Percentiles rank a stretch among this genome's conserved stretches.
These are phyloP conservation scores for Crotalus viridis DNA, from an alignment of 2,113 vertebrate genomes.

Conservation along the genomic window DNA sequence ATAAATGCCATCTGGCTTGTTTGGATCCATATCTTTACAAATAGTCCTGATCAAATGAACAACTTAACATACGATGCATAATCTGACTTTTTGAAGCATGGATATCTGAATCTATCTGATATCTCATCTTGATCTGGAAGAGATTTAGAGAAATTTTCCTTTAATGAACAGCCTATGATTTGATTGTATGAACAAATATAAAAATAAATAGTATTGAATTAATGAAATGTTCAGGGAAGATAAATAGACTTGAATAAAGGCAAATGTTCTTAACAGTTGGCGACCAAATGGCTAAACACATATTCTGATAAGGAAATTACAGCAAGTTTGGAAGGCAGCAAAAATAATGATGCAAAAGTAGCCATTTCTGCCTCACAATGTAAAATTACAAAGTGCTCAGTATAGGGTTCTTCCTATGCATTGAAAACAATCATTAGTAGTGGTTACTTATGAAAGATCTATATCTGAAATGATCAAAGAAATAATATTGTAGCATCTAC, in stretches of 20 bases:
- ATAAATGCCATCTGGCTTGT: neutral
- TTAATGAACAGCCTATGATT: neutral
- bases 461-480: slow-evolving; percentile 6
- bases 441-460: neutral
- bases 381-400: fast-evolving
- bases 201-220: neutral
- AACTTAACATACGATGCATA: neutral
- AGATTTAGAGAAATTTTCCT: neutral
- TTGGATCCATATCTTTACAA: neutral
- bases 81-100: neutral
- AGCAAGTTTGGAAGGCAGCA: fast-evolving
- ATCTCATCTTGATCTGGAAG: neutral
- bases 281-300: neutral
- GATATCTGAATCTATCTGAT: neutral
- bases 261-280: neutral
- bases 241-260: neutral
- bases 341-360: neutral
- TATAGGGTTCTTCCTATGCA: neutral
- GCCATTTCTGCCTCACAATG: slow-evolving; percentile 15
- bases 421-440: slow-evolving; percentile 4
- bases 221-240: neutral
- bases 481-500: neutral
- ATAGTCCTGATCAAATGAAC: neutral
- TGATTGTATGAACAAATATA: neutral
- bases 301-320: neutral